Percentiles rank a stretch among this genome's conserved stretches.
phyloP scores from a whole-genome alignment of 2,113 vertebrate genomes.

The Phaetusa simplex region DNA sequence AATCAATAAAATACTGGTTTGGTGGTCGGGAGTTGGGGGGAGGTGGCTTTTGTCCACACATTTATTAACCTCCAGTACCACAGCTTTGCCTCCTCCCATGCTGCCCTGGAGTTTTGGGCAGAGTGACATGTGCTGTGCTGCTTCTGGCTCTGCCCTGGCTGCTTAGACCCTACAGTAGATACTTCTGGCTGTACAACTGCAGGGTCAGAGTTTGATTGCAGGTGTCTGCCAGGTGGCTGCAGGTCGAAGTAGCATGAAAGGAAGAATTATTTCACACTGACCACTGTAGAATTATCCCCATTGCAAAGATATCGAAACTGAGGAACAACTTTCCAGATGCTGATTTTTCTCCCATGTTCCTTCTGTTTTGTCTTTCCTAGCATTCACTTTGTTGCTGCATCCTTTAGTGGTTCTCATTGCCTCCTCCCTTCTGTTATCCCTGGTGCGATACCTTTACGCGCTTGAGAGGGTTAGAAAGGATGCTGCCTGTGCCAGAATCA shows the following conservation, averaged over 20 bases:
- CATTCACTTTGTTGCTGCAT: background rate
- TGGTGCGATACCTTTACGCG: background rate
- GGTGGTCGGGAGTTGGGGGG: rapidly evolving
- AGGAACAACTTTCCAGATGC: background rate
- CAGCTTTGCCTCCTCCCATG: background rate
- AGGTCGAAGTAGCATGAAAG: background rate
- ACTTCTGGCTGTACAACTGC: background rate
- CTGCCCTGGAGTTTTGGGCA: background rate
- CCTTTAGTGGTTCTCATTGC: background rate
- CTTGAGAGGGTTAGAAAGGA: background rate
- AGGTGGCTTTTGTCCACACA: background rate
- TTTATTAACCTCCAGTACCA: background rate
- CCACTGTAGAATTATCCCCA: background rate
- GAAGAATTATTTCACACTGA: background rate
- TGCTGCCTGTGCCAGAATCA: background rate
- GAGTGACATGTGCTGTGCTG: background rate
- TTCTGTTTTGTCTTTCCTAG: background rate
- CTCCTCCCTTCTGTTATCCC: background rate
- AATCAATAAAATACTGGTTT: background rate
- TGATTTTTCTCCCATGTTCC: background rate
- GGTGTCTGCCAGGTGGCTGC: background rate
- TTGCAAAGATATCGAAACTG: background rate
- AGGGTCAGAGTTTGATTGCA: background rate
- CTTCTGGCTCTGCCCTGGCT: background rate
- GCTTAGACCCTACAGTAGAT: background rate